A percentile compares a stretch with the other conserved stretches of the same genome.
phyloP scores from a whole-genome alignment of 2,797 vertebrate genomes.

The Meda fulgida region DNA sequence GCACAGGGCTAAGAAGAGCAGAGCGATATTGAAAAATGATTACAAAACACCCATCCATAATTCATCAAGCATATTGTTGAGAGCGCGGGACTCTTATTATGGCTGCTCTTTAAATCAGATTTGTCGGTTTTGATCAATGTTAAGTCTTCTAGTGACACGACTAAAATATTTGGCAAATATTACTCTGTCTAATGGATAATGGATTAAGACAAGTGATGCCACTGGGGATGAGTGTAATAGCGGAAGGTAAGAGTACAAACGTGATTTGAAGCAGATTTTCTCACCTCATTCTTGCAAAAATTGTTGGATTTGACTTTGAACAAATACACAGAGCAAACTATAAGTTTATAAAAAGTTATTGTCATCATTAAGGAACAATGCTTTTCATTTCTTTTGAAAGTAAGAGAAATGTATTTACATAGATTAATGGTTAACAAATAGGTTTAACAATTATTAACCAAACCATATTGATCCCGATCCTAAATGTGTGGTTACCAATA shows the following conservation, averaged over 20 bases:
- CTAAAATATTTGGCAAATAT: conserved; percentile 79
- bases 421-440: background rate
- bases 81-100: conserved; percentile 78
- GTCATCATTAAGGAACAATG: background rate
- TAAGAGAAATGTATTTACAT: background rate
- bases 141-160: conserved; percentile 76
- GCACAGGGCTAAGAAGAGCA: conserved; percentile 62
- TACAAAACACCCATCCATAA: conserved; percentile 82
- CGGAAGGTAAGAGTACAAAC: conserved; percentile 23
- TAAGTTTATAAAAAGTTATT: background rate
- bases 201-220: conserved; percentile 76
- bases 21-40: conserved; percentile 81
- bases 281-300: background rate
- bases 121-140: conserved; percentile 83
- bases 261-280: conserved; percentile 4
- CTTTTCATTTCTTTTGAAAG: background rate
- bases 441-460: background rate
- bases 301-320: background rate
- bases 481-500: background rate
- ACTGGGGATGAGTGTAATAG: conserved; percentile 67
- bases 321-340: conserved; percentile 11
- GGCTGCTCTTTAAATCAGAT: conserved; percentile 81
- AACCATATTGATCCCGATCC: background rate
- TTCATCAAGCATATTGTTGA: conserved; percentile 79
- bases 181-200: conserved; percentile 80